A percentile compares a stretch with the other conserved stretches of the same genome.
Conservation (phyloP, 2,888 invertebrate species). For the Apantesis nais region DNA sequence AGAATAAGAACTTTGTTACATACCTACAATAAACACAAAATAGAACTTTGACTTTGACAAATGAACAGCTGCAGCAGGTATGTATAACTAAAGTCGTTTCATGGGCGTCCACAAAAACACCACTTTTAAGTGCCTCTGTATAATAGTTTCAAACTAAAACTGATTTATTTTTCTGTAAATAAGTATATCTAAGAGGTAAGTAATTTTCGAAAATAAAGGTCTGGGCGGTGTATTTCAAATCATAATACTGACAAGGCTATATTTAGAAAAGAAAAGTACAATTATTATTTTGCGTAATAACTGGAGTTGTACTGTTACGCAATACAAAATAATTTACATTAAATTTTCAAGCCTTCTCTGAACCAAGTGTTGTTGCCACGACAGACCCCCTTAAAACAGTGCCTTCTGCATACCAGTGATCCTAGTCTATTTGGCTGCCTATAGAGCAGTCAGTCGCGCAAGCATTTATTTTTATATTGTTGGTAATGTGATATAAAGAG, state of each 20-base stretch:
- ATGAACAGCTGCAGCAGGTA: conserved; percentile 33
- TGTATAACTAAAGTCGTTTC: conserved; percentile 37
- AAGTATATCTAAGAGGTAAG: conserved; percentile 45
- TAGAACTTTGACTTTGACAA: conserved; percentile 41
- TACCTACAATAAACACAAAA: conserved; percentile 25
- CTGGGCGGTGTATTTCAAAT: conserved; percentile 28
- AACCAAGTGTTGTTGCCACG: conserved; percentile 18
- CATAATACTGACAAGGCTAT: conserved; percentile 11
- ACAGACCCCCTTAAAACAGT: conserved; percentile 58
- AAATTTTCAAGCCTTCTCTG: conserved; percentile 19
- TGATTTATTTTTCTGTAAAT: conserved; percentile 48
- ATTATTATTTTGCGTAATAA: conserved; percentile 54
- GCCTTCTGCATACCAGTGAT: conserved; percentile 82
- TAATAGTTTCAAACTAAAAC: conserved; percentile 43
- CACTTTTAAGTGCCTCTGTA: conserved; percentile 52
- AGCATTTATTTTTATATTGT: conserved; percentile 85
- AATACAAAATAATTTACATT: conserved; percentile 25
- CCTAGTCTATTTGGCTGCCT: conserved; percentile 77
- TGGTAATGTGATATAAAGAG: conserved; percentile 69
- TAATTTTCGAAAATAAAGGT: conserved; percentile 32
- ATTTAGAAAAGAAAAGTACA: conserved; percentile 15
- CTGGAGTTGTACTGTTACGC: conserved; percentile 69
- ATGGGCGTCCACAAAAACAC: conserved; percentile 45
- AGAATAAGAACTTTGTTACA: conserved; percentile 33
- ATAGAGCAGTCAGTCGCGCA: conserved; percentile 72